These are phyloP conservation scores for Matsumyia berberina DNA, from an alignment of 2,888 invertebrate species.

Conservation along the genomic window DNA sequence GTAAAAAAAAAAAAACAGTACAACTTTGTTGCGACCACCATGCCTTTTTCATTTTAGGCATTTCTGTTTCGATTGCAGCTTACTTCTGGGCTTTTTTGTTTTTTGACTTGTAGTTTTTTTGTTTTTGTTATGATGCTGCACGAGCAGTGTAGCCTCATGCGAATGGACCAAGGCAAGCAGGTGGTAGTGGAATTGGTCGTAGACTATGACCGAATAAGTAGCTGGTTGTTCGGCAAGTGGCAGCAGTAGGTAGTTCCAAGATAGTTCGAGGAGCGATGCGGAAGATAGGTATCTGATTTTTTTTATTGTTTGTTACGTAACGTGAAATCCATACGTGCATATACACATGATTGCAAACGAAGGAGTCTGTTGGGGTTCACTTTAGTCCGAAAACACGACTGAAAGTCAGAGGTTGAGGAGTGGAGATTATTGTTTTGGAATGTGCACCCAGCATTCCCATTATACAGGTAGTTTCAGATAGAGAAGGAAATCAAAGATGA, in stretches of 20 bases:
- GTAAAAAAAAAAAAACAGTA: neutral
- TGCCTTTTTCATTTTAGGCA: slow-evolving; percentile 52
- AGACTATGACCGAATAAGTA: slow-evolving; percentile 44
- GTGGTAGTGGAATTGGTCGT: slow-evolving; percentile 48
- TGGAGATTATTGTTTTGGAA: too few relatives aligned
- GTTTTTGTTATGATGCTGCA: slow-evolving; percentile 1
- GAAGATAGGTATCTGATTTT: slow-evolving; percentile 42
- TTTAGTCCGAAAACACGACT: neutral
- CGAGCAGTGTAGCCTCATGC: slow-evolving; percentile 9
- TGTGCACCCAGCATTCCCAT: too few relatives aligned
- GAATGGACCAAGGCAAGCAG: slow-evolving; percentile 40
- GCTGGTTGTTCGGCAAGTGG: slow-evolving; percentile 27
- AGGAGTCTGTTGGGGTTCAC: neutral
- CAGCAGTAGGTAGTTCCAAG: slow-evolving; percentile 23
- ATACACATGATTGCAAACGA: neutral
- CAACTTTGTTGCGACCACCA: slow-evolving; percentile 30
- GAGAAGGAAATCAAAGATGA: too few relatives aligned
- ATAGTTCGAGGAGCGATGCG: slow-evolving; percentile 39
- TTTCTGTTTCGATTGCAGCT: slow-evolving; percentile 32
- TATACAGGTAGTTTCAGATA: too few relatives aligned
- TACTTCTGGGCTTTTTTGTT: slow-evolving; percentile 13
- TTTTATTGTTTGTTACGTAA: slow-evolving; percentile 28
- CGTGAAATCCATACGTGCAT: neutral
- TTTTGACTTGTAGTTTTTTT: slow-evolving; percentile 15
- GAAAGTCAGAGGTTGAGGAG: too few relatives aligned